These are phyloP conservation scores for Mungos mungo DNA, from an alignment of 2,113 vertebrate genomes.

Conservation along the genomic window DNA sequence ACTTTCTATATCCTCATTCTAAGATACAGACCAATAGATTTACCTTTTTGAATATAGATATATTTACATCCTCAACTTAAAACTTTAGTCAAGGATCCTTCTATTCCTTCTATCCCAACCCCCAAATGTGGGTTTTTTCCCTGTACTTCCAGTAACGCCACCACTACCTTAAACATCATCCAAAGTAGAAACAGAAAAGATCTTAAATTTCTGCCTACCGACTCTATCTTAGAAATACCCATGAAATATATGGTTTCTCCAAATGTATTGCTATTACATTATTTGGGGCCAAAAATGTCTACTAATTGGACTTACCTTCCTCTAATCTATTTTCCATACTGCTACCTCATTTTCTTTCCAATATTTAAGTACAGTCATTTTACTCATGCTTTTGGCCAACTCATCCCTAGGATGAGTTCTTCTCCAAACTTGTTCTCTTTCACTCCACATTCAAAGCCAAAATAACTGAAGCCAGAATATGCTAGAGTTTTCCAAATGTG, in stretches of 20 bases:
- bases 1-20: not conserved
- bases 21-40: not conserved
- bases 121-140: not conserved
- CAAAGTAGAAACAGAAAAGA: not conserved
- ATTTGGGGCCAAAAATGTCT: not conserved
- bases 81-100: not conserved
- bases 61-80: not conserved
- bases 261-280: not conserved
- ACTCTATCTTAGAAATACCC: not conserved
- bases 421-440: not conserved
- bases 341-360: not conserved
- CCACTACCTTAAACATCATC: not conserved
- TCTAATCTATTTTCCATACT: not conserved
- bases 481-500: conserved; percentile 4
- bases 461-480: conserved; percentile 23
- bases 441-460: not conserved
- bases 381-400: not conserved
- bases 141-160: not conserved
- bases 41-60: not conserved
- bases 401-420: not conserved
- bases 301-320: not conserved
- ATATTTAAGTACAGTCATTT: not conserved
- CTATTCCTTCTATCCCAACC: not conserved
- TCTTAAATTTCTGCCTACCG: not conserved
- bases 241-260: not conserved